Evolutionary conservation across 2,888 invertebrate genomes (phyloP).

Genomic region (Pollenia labialis): DNA sequence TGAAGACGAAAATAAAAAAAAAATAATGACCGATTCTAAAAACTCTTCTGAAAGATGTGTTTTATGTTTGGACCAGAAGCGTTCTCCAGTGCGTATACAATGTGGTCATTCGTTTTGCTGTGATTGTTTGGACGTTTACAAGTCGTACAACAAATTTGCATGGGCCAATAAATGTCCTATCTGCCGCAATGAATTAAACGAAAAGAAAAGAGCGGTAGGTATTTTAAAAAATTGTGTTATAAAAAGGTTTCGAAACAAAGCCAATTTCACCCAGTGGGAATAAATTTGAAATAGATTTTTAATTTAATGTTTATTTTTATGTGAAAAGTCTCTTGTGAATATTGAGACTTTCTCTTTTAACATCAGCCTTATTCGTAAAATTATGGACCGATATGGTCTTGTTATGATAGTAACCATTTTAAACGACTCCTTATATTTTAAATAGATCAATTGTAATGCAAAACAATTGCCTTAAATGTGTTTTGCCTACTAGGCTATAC

Average conservation of each 20-base stretch:
- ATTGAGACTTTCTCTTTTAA: too few relatives aligned
- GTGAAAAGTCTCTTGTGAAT: too few relatives aligned
- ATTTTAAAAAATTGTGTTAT: background rate
- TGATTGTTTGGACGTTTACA: constrained; percentile 71
- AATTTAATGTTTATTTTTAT: too few relatives aligned
- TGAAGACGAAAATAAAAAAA: background rate
- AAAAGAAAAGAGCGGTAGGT: constrained; percentile 71
- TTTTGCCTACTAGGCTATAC: too few relatives aligned
- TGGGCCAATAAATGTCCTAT: constrained; percentile 75
- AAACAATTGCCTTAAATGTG: too few relatives aligned
- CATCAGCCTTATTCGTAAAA: too few relatives aligned
- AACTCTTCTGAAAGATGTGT: constrained; percentile 66
- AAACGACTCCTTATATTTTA: too few relatives aligned
- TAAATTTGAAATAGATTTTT: background rate
- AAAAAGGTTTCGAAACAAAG: background rate
- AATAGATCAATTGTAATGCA: too few relatives aligned
- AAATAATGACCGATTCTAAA: constrained; percentile 15
- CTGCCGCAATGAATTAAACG: constrained; percentile 67
- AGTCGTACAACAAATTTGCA: constrained; percentile 71
- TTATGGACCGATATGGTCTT: too few relatives aligned
- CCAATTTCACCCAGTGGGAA: constrained; percentile 23
- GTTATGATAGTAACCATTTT: too few relatives aligned
- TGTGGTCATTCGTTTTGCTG: constrained; percentile 75
- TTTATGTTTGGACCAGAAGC: constrained; percentile 75
- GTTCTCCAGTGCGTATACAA: constrained; percentile 70